These are phyloP conservation scores for Ispidina picta DNA, from an alignment of 2,797 vertebrate species.

Conservation along the genomic window DNA sequence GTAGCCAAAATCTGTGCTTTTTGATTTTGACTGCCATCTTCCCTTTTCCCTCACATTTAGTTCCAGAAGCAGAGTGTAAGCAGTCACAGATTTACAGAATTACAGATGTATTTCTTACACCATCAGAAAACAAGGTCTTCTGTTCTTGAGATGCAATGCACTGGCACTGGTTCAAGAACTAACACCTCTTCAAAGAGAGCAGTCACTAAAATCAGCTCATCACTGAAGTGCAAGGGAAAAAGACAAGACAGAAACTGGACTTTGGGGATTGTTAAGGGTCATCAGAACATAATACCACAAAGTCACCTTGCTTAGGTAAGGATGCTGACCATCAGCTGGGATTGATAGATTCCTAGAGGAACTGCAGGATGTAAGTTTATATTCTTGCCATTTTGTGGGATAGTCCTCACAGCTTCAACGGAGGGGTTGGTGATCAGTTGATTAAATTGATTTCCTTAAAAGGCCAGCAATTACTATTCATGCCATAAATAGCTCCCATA, in stretches of 20 bases:
- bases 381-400: neutral
- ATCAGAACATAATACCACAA: neutral
- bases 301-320: neutral
- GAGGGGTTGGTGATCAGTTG: neutral
- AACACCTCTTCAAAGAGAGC: conserved; percentile 57
- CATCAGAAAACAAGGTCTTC: conserved; percentile 59
- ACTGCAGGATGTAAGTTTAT: neutral
- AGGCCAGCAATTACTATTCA: neutral
- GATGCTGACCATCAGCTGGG: neutral
- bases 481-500: neutral
- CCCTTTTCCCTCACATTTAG: conserved; percentile 50
- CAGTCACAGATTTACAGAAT: conserved; percentile 60
- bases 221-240: neutral
- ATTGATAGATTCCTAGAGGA: neutral
- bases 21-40: conserved; percentile 60
- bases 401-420: neutral
- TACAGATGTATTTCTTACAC: conserved; percentile 61
- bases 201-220: conserved; percentile 44
- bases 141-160: conserved; percentile 30
- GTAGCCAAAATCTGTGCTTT: conserved; percentile 68
- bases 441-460: neutral
- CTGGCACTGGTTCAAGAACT: conserved; percentile 36
- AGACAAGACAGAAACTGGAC: neutral
- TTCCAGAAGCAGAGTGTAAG: conserved; percentile 56
- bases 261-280: neutral